phyloP scores from a whole-genome alignment of 2,888 invertebrate species.

The Melanostoma scalare region DNA sequence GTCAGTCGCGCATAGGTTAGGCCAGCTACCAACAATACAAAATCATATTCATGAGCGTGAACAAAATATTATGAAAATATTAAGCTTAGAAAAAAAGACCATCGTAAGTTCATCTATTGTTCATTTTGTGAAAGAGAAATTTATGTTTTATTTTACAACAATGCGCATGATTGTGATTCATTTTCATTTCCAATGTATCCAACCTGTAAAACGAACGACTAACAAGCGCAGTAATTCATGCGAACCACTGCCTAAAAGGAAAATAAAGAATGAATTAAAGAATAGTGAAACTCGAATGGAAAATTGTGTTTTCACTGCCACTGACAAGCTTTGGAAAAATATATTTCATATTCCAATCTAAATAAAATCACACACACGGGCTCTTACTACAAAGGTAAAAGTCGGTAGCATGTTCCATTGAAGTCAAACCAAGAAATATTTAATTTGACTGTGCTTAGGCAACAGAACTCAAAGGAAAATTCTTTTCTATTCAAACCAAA shows the following conservation, averaged over 20 bases:
- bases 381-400: slow-evolving; percentile 5
- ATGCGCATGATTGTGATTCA: slow-evolving; percentile 66
- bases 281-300: slow-evolving; percentile 63
- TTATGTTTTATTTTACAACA: slow-evolving; percentile 20
- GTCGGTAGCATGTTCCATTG: slow-evolving; percentile 39
- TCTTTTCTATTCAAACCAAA: background rate
- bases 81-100: slow-evolving; percentile 12
- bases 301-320: slow-evolving; percentile 66
- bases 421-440: background rate
- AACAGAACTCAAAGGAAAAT: background rate
- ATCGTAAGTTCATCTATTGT: slow-evolving; percentile 52
- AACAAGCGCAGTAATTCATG: slow-evolving; percentile 39
- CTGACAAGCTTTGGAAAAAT: slow-evolving; percentile 41
- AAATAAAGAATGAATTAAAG: slow-evolving; percentile 55
- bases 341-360: slow-evolving; percentile 16
- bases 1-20: slow-evolving; percentile 35
- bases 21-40: slow-evolving; percentile 15
- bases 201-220: slow-evolving; percentile 43
- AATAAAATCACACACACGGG: background rate
- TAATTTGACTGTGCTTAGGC: background rate
- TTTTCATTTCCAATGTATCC: slow-evolving; percentile 5
- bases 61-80: slow-evolving; percentile 10
- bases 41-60: slow-evolving; percentile 49
- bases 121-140: slow-evolving; percentile 57
- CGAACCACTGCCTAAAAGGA: slow-evolving; percentile 50